These are phyloP conservation scores for Hipparchia sbordonii DNA, from an alignment of 2,888 invertebrate species.

Conservation along the genomic window DNA sequence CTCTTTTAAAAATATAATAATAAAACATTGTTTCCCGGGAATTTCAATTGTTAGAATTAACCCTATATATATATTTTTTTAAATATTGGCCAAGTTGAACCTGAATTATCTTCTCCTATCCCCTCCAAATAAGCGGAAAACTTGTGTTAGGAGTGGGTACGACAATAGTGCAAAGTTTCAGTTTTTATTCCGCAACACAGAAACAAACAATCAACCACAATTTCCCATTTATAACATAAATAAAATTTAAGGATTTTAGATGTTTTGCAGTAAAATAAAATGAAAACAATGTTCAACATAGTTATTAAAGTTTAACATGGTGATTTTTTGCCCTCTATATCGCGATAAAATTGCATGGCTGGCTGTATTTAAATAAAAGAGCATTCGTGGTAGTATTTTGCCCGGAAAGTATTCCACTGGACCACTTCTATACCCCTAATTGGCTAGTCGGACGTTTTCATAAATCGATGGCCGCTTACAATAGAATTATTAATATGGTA, in stretches of 20 bases:
- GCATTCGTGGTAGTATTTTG: slow-evolving; percentile 28
- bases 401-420: slow-evolving; percentile 24
- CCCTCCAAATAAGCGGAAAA: too few species aligned
- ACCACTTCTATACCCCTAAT: slow-evolving; percentile 46
- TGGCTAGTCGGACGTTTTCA: slow-evolving; percentile 45
- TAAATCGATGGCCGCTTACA: slow-evolving; percentile 15
- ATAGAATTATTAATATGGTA: slow-evolving; percentile 18
- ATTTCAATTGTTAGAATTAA: background rate
- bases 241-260: background rate
- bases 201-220: too few species aligned
- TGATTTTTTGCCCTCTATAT: slow-evolving; percentile 13
- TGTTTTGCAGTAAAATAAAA: background rate
- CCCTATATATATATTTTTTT: too few species aligned
- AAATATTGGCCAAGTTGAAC: too few species aligned
- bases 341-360: slow-evolving; percentile 27
- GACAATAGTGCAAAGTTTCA: too few species aligned
- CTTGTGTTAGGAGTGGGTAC: too few species aligned
- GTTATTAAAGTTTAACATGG: background rate
- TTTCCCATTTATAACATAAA: too few species aligned
- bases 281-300: background rate
- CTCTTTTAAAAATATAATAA: too few species aligned
- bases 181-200: too few species aligned
- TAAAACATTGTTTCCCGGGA: background rate
- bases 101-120: too few species aligned
- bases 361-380: slow-evolving; percentile 32